phyloP scores from a whole-genome alignment of 2,888 invertebrate genomes.

The Idaea straminata region DNA sequence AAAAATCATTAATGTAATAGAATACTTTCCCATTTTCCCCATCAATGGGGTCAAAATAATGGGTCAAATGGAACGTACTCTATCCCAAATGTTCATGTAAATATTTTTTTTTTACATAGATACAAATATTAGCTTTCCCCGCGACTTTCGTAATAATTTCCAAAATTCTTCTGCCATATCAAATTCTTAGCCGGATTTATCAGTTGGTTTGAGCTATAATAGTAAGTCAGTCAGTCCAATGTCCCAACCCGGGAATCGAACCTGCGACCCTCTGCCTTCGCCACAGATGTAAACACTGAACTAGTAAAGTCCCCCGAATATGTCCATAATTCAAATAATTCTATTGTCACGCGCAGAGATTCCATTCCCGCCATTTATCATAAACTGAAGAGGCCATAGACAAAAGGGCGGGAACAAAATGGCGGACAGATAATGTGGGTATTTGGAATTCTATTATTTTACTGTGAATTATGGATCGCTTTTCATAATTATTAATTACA shows the following conservation, averaged over 20 bases:
- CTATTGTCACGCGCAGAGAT: not conserved
- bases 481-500: not conserved
- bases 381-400: not conserved
- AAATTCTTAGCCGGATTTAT: too few relatives aligned
- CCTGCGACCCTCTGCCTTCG: not conserved
- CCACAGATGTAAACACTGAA: not conserved
- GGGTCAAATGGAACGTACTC: too few relatives aligned
- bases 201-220: too few relatives aligned
- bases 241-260: not conserved
- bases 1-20: too few relatives aligned
- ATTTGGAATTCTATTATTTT: not conserved
- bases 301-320: not conserved
- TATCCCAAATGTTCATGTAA: too few relatives aligned
- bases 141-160: too few relatives aligned
- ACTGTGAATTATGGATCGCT: not conserved
- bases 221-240: too few relatives aligned
- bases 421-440: not conserved
- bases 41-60: too few relatives aligned
- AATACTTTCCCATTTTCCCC: too few relatives aligned
- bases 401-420: not conserved
- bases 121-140: too few relatives aligned
- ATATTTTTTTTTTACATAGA: too few relatives aligned
- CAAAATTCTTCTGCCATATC: too few relatives aligned
- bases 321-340: not conserved
- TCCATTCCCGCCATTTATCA: not conserved